A percentile compares a stretch with the other conserved stretches of the same genome.
Evolutionary conservation across 2,797 vertebrate species (phyloP).

Genomic region (Ceyx erithaca): DNA sequence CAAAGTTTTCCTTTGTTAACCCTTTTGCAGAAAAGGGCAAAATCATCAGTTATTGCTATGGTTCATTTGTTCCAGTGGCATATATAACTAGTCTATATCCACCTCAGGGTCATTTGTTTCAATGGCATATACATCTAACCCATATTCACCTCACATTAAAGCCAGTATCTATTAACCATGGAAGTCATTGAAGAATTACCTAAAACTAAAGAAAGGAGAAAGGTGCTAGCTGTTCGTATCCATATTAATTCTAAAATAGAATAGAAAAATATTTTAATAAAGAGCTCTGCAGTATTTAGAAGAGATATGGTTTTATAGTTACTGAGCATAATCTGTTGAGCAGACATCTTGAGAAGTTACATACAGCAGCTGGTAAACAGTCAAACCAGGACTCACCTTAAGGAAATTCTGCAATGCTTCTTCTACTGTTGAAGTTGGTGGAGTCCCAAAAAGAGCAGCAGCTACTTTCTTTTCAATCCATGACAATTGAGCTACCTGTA

Average conservation of each 20-base stretch:
- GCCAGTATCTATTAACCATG: neutral
- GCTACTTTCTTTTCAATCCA: constrained; percentile 98
- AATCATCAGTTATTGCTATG: neutral
- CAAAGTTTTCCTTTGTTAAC: neutral
- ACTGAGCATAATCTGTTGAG: neutral
- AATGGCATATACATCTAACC: neutral
- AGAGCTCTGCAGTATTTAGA: neutral
- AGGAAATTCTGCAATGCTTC: constrained; percentile 93
- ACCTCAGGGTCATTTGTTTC: neutral
- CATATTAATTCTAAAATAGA: neutral
- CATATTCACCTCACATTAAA: neutral
- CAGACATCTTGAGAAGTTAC: constrained; percentile 5
- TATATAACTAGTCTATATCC: neutral
- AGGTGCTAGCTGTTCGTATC: neutral
- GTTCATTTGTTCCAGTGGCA: neutral
- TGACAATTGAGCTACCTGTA: constrained; percentile 91
- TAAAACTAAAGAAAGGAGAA: neutral
- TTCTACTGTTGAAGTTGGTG: constrained; percentile 88
- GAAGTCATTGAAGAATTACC: neutral
- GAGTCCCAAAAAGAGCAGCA: constrained; percentile 89
- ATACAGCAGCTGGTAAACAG: neutral
- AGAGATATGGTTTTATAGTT: neutral
- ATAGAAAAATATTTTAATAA: neutral
- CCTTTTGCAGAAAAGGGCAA: neutral
- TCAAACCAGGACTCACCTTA: constrained; percentile 80